Evolutionary conservation across 2,888 invertebrate species (phyloP).

Genomic region (Tetragnatha montana): DNA sequence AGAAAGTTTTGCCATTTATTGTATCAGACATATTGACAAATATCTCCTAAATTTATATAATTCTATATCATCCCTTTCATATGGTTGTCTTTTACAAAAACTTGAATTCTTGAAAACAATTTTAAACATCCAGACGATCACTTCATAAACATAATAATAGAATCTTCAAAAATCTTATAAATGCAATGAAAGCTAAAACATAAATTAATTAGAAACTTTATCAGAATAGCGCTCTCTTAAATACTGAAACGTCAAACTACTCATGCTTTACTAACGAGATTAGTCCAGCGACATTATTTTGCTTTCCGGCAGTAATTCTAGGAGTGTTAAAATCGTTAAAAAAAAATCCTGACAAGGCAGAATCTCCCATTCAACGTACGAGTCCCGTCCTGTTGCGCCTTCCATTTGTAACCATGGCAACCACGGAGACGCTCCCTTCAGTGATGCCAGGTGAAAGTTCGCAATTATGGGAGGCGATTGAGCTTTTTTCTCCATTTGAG

Average conservation of each 20-base stretch:
- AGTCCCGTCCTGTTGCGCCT: conserved; percentile 53
- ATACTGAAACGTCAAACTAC: neutral
- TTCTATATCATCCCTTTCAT: too few species aligned
- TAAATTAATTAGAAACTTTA: neutral
- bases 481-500: neutral
- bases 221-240: neutral
- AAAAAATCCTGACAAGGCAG: conserved; percentile 4
- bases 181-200: neutral
- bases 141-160: neutral
- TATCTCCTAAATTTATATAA: too few species aligned
- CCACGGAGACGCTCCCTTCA: neutral
- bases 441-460: neutral
- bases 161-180: neutral
- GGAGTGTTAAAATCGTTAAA: neutral
- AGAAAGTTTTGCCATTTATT: too few species aligned
- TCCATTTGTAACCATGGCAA: conserved; percentile 63
- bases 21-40: too few species aligned
- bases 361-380: conserved; percentile 11
- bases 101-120: too few species aligned
- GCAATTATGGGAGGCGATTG: neutral
- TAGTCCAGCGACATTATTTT: neutral
- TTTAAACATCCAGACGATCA: too few species aligned
- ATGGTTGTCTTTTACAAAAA: too few species aligned
- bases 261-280: neutral
- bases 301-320: neutral